Conservation (phyloP, 1,140 invertebrate species). For the Polyergus mexicanus region DNA sequence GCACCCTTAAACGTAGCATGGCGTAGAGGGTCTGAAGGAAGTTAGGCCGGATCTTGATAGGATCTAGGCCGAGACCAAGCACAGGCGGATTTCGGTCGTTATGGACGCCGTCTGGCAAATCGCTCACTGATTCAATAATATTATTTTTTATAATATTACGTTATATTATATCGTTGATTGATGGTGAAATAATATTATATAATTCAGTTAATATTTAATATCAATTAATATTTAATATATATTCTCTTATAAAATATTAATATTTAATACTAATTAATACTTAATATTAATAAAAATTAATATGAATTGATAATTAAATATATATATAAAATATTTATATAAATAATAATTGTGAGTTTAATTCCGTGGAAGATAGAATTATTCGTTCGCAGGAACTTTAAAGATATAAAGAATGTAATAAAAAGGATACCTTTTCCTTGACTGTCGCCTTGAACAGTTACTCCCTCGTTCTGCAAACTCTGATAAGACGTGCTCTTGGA, state of each 20-base stretch:
- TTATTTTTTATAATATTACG: background rate
- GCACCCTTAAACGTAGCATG: constrained; percentile 84
- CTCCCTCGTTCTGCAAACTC: constrained; percentile 90
- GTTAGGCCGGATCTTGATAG: constrained; percentile 87
- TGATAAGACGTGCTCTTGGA: constrained; percentile 92
- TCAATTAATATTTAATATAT: no score
- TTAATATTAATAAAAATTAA: background rate
- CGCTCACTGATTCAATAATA: constrained; percentile 72
- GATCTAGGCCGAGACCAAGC: constrained; percentile 87
- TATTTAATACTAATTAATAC: no score
- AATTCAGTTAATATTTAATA: no score
- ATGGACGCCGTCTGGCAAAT: constrained; percentile 81
- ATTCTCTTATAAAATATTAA: background rate
- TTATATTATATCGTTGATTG: background rate
- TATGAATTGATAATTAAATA: background rate
- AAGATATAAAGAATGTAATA: background rate
- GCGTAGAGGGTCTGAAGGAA: constrained; percentile 86
- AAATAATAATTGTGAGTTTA: background rate
- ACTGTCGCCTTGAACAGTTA: constrained; percentile 81
- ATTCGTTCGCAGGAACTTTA: background rate
- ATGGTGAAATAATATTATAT: background rate
- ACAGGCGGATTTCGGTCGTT: constrained; percentile 83
- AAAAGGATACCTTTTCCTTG: constrained; percentile 82
- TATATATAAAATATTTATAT: background rate
- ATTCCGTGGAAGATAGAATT: background rate